Evolutionary conservation across 2,888 invertebrate genomes (phyloP), one percentile per base, ranked within the genome.

Genomic region (Cecidostiba fungosa): DNA sequence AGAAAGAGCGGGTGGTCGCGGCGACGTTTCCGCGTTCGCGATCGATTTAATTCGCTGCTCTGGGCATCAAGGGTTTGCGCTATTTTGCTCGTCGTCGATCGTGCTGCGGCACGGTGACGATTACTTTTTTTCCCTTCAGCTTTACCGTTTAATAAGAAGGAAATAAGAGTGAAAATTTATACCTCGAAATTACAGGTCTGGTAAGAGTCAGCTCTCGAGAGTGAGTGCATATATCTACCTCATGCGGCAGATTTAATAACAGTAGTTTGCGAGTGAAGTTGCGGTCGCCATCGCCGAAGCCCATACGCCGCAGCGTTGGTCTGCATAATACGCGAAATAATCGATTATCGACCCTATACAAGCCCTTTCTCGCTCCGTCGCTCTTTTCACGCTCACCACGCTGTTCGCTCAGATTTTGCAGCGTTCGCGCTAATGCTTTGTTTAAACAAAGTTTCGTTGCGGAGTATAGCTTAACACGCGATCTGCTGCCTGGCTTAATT

Each of bases 11-110:
- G 29, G 36, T 66, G 43, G 62, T 32, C 43, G 16, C 10, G 43
- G 36, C 50, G 47, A 66, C 43, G 59, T 62, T 62, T 29, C 39
- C 82, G 77, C 54, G 16, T 19, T 54, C 5, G 5, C 19, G 77
- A 82, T 82, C 77, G 82, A 77, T 82, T 77, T 77, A 77, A 82
- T 70, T 82, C 29, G 54, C 70, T 23, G 6, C 23, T 54, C 26
- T 66, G 26, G 26, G 66, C 66, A 23, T n/a, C n/a, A 29, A 3
- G 66, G 66, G 26, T 14, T 23, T 19, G 26, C 26, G 23, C 12
- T 26, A 29, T 23, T 16, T 32, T 32, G 32, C 70, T 70, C 39
- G 39, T 36, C n/a, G 5, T 36, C 54, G 54, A n/a, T n/a, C n/a
- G n/a, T n/a, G n/a, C n/a, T 50, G 16, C 3, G 1, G 6, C 10